Evolutionary conservation across 2,888 invertebrate species (phyloP), one percentile per base, ranked within the genome.

Genomic region (Philonicus albiceps): DNA sequence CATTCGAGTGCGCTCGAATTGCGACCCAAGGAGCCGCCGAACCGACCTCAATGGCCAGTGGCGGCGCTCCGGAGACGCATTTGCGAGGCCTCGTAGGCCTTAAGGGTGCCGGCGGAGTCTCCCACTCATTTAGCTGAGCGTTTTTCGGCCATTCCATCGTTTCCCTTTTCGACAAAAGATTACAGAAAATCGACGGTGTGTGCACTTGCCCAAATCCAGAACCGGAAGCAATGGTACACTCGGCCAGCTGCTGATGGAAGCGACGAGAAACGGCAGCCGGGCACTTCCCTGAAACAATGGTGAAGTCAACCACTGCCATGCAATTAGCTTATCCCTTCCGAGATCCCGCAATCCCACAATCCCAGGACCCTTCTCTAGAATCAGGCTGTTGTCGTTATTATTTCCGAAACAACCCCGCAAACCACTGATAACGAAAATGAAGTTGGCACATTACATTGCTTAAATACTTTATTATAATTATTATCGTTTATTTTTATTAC

Each of bases 311-410:
- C 81, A 3, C 81, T 55, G 81, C 55, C 22, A 34, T 53, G 55
- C 34, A 81, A 81, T 81, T 81, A 81, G 34, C 81, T 81, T 64
- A 81, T 81, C 64, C 81, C 81, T 81, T 34, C 34, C 1, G n/a
- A 34, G 49, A 34, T 55, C 55, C 81, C 34, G 34, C 64, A 55
- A 49, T 81, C 31, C 34, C n/a, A n/a, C n/a, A n/a, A n/a, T n/a
- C n/a, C 37, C 49, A 19, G 31, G 53, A 31, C n/a, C 19, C 16
- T 30, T 53, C 80, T 0, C 40, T 4, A 7, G 40, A 43, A 5
- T 49, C 13, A 43, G 22, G 27, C 13, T 53, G 16, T 30, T 53
- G 80, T 80, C 80, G 53, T 80, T 49, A 53, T 80, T 53, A 31
- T 27, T 76, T 40, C 43, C 76, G 43, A 43, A 11, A 37, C 76